A percentile compares a stretch with the other conserved stretches of the same genome.
Conservation (phyloP, 2,797 vertebrate genomes). For the Syndactyla subalaris region DNA sequence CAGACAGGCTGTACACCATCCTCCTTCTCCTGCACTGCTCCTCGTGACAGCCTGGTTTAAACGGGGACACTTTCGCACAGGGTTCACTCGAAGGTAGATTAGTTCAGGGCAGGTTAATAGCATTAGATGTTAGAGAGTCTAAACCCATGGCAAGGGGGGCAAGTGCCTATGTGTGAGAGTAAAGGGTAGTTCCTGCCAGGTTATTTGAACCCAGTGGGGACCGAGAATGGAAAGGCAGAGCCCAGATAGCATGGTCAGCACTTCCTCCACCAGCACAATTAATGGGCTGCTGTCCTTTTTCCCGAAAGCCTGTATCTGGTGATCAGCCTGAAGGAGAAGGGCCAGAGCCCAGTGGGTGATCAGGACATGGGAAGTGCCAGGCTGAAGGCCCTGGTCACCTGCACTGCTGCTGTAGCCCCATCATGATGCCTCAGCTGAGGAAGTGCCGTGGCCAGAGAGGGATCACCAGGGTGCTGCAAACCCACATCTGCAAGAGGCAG, state of each 20-base stretch:
- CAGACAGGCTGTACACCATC: background rate
- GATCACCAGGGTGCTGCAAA: background rate
- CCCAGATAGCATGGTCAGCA: background rate
- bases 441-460: slow-evolving; percentile 10
- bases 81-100: background rate
- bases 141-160: background rate
- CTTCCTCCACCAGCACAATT: background rate
- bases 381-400: background rate
- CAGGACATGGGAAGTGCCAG: background rate
- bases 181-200: background rate
- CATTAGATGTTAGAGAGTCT: background rate
- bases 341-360: background rate
- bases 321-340: background rate
- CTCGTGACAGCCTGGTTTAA: background rate
- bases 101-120: background rate
- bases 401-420: background rate
- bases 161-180: background rate
- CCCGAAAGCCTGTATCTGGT: background rate
- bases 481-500: background rate
- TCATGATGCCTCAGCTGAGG: background rate
- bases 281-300: background rate
- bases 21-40: background rate
- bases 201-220: background rate
- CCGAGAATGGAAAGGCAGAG: background rate
- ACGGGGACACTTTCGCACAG: background rate